A percentile compares a stretch with the other conserved stretches of the same genome.
phyloP scores from a whole-genome alignment of 2,113 vertebrate species.

The Alethe castanea region DNA sequence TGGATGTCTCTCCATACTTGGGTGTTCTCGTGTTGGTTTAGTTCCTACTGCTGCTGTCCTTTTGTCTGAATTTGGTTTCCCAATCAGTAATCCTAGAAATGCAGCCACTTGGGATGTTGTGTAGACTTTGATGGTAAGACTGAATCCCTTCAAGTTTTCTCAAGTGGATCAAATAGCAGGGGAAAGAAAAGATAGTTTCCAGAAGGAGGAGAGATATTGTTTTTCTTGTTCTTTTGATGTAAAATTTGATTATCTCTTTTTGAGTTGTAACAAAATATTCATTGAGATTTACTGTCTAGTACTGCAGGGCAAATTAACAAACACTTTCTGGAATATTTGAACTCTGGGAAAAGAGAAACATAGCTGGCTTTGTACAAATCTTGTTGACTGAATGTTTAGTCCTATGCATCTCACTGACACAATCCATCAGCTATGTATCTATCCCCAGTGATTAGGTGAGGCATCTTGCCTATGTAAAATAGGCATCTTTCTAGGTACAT shows the following conservation, averaged over 20 bases:
- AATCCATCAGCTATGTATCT: neutral
- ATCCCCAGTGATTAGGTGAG: neutral
- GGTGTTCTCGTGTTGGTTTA: neutral
- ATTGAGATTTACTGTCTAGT: neutral
- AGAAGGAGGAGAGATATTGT: neutral
- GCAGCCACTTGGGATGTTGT: neutral
- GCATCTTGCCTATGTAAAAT: neutral
- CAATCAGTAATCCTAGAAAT: neutral
- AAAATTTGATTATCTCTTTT: neutral
- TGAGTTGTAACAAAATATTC: neutral
- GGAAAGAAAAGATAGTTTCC: neutral
- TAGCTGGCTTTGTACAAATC: neutral
- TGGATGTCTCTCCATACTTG: neutral
- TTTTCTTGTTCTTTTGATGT: neutral
- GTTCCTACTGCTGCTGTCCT: neutral
- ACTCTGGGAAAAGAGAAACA: neutral
- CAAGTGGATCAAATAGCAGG: neutral
- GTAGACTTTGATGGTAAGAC: neutral
- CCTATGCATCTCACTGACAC: neutral
- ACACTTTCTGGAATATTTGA: neutral
- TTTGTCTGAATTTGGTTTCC: neutral
- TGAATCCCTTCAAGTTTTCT: neutral
- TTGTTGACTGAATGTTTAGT: neutral
- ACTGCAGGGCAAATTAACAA: neutral
- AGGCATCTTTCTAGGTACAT: neutral